Percentiles rank a stretch among this genome's conserved stretches.
phyloP scores from a whole-genome alignment of 2,113 vertebrate species.

The Sardina pilchardus region DNA sequence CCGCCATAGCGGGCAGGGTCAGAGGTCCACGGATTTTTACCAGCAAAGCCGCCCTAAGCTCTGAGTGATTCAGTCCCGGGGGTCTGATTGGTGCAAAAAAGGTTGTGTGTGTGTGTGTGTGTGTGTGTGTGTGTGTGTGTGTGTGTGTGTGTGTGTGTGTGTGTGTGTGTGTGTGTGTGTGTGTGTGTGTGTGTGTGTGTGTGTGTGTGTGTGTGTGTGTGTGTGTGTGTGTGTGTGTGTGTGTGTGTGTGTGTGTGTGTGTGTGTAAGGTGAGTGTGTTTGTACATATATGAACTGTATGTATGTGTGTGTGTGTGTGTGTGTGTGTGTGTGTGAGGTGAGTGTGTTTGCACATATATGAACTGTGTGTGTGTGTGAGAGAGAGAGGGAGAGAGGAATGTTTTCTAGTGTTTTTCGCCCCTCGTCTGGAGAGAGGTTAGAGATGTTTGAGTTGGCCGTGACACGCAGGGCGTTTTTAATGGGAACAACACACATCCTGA shows the following conservation, averaged over 20 bases:
- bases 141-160: background rate
- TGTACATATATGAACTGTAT: too few relatives aligned
- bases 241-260: background rate
- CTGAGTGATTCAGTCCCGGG: background rate
- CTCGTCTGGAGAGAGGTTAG: background rate
- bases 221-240: background rate
- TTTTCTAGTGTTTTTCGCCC: background rate
- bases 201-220: too few relatives aligned
- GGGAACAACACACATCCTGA: background rate
- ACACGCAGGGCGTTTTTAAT: background rate
- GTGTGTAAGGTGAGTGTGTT: too few relatives aligned
- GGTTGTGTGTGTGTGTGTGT: too few relatives aligned
- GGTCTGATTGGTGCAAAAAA: background rate
- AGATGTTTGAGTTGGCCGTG: background rate
- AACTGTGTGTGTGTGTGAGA: background rate
- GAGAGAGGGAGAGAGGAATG: background rate
- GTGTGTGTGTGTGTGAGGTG: too few relatives aligned
- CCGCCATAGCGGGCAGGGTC: background rate
- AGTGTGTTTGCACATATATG: too few relatives aligned
- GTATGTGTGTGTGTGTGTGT: background rate
- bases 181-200: background rate
- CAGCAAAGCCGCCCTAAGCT: background rate
- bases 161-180: too few relatives aligned
- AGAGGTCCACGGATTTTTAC: background rate
- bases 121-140: too few relatives aligned